These are phyloP conservation scores for Drosophila lini DNA, from an alignment of 1,140 invertebrate genomes.

Conservation along the genomic window DNA sequence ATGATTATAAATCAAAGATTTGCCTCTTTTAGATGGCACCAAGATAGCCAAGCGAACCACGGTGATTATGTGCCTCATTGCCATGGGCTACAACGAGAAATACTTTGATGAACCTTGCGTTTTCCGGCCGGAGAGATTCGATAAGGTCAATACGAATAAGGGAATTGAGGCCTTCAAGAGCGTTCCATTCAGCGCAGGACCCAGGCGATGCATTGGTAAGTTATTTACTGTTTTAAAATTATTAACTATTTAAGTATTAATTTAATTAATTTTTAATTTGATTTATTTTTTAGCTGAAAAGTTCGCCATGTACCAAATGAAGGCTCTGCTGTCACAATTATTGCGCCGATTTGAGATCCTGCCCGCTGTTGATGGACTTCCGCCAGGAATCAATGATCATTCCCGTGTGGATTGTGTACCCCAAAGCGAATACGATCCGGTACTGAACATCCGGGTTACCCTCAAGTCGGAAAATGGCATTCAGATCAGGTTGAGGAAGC, in stretches of 20 bases:
- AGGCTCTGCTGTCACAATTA: conserved; percentile 83
- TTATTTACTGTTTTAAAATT: neutral
- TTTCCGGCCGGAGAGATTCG: conserved; percentile 92
- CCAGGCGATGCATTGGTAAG: conserved; percentile 75
- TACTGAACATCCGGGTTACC: conserved; percentile 72
- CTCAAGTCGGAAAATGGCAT: conserved; percentile 81
- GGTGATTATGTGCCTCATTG: conserved; percentile 78
- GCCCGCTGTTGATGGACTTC: conserved; percentile 64
- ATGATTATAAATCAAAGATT: neutral
- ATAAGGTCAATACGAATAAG: conserved; percentile 18
- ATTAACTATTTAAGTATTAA: neutral
- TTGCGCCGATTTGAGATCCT: conserved; percentile 79
- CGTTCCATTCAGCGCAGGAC: conserved; percentile 86
- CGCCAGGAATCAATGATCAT: conserved; percentile 74
- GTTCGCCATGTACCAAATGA: conserved; percentile 85
- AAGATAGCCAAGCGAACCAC: conserved; percentile 74
- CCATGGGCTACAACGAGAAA: conserved; percentile 82
- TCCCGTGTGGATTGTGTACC: conserved; percentile 68
- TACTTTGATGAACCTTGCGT: conserved; percentile 90
- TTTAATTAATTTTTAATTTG: neutral
- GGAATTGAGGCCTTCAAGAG: conserved; percentile 84
- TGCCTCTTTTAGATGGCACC: conserved; percentile 54
- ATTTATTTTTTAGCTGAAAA: conserved; percentile 64
- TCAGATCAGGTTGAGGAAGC: conserved; percentile 61
- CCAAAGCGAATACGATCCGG: conserved; percentile 74